phyloP scores from a whole-genome alignment of 1,140 invertebrate genomes.

The Halictus rubicundus region DNA sequence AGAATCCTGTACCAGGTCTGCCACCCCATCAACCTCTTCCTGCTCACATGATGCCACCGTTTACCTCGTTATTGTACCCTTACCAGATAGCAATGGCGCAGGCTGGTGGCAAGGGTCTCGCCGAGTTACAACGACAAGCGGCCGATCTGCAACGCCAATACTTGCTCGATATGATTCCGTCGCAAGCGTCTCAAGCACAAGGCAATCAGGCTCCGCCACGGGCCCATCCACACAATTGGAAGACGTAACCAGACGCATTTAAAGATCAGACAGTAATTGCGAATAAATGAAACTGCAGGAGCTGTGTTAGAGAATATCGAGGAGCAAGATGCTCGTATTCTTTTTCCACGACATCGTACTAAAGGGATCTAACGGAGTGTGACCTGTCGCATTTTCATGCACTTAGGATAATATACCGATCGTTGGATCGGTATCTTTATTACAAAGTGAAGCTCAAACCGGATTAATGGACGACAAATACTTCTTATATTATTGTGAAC shows the following conservation, averaged over 20 bases:
- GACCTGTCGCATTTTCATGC: slow-evolving; percentile 9
- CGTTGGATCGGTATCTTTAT: slow-evolving; percentile 39
- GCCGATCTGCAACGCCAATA: slow-evolving; percentile 96
- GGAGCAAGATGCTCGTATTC: slow-evolving; percentile 31
- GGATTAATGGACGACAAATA: slow-evolving; percentile 24
- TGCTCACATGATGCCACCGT: slow-evolving; percentile 90
- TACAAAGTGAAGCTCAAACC: slow-evolving; percentile 58
- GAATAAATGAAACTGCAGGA: slow-evolving; percentile 44
- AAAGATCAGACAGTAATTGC: slow-evolving; percentile 49
- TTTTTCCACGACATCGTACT: slow-evolving; percentile 37
- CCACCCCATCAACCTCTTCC: slow-evolving; percentile 84
- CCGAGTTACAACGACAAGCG: slow-evolving; percentile 89
- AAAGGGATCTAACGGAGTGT: slow-evolving; percentile 14
- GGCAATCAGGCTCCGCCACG: slow-evolving; percentile 76
- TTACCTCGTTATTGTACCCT: slow-evolving; percentile 91
- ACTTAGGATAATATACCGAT: slow-evolving; percentile 46
- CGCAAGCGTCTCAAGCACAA: slow-evolving; percentile 78
- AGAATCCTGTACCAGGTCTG: slow-evolving; percentile 81
- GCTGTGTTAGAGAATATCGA: slow-evolving; percentile 46
- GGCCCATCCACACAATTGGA: slow-evolving; percentile 79
- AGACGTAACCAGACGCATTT: slow-evolving; percentile 79
- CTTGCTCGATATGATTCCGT: slow-evolving; percentile 97
- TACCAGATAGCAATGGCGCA: slow-evolving; percentile 93
- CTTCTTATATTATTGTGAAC: slow-evolving; percentile 54
- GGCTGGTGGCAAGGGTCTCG: slow-evolving; percentile 83